Conservation (phyloP, 2,888 invertebrate species). For the Embidobia sp. region DNA sequence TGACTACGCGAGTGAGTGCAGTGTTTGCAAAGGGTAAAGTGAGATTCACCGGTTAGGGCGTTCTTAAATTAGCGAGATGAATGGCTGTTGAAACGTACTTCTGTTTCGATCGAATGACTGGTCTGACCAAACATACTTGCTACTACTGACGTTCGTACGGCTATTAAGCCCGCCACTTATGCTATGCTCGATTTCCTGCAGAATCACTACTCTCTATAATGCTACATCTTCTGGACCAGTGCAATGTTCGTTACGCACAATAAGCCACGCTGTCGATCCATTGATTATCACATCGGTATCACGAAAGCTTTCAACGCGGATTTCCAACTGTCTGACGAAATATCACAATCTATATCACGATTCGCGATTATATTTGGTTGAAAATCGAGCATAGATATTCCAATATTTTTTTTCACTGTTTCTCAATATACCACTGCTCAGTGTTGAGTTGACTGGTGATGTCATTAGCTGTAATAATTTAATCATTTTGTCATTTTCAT, state of each 20-base stretch:
- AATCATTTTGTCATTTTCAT: no score
- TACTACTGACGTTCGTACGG: conserved; percentile 35
- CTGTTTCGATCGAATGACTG: conserved; percentile 33
- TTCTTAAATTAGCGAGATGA: conserved; percentile 55
- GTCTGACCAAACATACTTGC: conserved; percentile 48
- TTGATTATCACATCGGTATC: conserved; percentile 52
- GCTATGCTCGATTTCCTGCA: conserved; percentile 51
- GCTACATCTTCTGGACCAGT: conserved; percentile 46
- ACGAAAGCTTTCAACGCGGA: conserved; percentile 41
- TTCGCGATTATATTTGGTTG: no score
- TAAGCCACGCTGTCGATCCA: conserved; percentile 43
- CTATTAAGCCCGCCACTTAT: conserved; percentile 54
- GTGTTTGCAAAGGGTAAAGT: no score
- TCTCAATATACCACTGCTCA: no score
- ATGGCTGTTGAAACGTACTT: conserved; percentile 49
- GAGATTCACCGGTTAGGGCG: no score
- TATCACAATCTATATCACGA: no score
- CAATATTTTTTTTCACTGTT: no score
- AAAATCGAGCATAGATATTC: no score
- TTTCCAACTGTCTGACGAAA: conserved; percentile 22
- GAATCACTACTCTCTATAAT: conserved; percentile 42
- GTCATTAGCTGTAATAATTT: no score
- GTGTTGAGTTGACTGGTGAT: no score
- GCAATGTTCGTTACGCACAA: conserved; percentile 51
- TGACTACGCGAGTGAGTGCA: no score